Evolutionary conservation across 92 coral and sea anemone genomes (phyloP), one percentile per base, ranked within the genome.

Genomic region (Phenganax marumi): DNA sequence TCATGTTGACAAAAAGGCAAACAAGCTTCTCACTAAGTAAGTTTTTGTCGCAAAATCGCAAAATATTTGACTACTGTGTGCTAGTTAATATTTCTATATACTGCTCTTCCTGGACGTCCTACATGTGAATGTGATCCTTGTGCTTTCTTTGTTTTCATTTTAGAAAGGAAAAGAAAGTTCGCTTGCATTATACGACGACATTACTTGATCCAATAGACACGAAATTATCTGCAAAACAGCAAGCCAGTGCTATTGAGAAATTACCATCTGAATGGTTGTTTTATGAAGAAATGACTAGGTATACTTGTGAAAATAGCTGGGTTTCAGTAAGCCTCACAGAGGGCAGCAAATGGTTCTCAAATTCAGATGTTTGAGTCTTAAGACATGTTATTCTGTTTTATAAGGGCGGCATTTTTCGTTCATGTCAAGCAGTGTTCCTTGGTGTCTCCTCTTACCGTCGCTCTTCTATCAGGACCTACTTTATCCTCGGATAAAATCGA

Each of bases 251-350:
- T 75, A 77, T 92, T 24, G 65, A 81, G 54, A 81, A 79, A 75
- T 84, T 91, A 24, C 99, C 99, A 10, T 86, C 93, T 73, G 98
- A 96, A 83, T 96, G 99, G 99, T 85, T 96, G 72, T 85, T 92
- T 76, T 95, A 92, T 86, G 98, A 92, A 69, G 98, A 95, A 76
- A 95, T 95, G 97, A 64, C 98, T 55, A 89, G 98, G 98, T 95
- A 22, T 17, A 21, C 26, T 8, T 48, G 49, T 24, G 16, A 19
- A 7, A 12, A 16, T 24, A 73, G 57, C n/a, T n/a, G n/a, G n/a
- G n/a, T n/a, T n/a, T n/a, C n/a, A 33, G 43, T 33, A 33, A 33
- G 43, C 43, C 43, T 33, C 43, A 33, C 43, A 33, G 43, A 33
- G 43, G 43, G 43, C 43, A 33, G 43, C 43, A 33, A 1, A 33